These are phyloP conservation scores for Pelusios castaneus DNA, from an alignment of 2,113 vertebrate species.

Conservation along the genomic window DNA sequence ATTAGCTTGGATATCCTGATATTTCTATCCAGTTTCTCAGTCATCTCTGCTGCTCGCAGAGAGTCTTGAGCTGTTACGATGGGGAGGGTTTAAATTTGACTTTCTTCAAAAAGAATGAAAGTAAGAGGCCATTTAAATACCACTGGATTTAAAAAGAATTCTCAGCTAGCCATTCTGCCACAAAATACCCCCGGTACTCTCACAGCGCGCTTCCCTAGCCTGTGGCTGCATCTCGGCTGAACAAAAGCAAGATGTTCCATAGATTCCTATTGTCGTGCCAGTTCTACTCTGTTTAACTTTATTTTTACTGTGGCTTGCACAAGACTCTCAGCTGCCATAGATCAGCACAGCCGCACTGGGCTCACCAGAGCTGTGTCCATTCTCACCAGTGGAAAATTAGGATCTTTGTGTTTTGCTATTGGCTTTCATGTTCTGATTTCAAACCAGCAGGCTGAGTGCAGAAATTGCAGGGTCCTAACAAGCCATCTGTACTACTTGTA, in stretches of 20 bases:
- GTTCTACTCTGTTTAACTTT: neutral
- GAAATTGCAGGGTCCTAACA: neutral
- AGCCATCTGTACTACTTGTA: accelerated
- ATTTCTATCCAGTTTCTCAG: neutral
- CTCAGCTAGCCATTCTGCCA: neutral
- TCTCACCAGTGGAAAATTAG: neutral
- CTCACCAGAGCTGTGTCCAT: neutral
- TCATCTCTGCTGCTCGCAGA: neutral
- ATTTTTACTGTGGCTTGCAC: neutral
- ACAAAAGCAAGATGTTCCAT: neutral
- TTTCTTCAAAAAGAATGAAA: neutral
- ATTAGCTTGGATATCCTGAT: neutral
- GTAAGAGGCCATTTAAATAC: neutral
- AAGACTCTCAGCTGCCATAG: neutral
- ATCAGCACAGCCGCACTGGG: neutral
- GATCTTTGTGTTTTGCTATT: neutral
- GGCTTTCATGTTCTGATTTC: neutral
- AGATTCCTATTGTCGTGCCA: neutral
- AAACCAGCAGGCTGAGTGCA: neutral
- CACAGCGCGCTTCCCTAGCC: neutral
- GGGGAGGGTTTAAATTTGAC: accelerated
- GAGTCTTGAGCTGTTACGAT: neutral
- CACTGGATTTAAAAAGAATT: neutral
- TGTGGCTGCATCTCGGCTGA: neutral
- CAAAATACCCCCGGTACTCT: neutral